These are phyloP conservation scores for Glaucopsyche alexis DNA, from an alignment of 2,888 invertebrate species.

Conservation along the genomic window DNA sequence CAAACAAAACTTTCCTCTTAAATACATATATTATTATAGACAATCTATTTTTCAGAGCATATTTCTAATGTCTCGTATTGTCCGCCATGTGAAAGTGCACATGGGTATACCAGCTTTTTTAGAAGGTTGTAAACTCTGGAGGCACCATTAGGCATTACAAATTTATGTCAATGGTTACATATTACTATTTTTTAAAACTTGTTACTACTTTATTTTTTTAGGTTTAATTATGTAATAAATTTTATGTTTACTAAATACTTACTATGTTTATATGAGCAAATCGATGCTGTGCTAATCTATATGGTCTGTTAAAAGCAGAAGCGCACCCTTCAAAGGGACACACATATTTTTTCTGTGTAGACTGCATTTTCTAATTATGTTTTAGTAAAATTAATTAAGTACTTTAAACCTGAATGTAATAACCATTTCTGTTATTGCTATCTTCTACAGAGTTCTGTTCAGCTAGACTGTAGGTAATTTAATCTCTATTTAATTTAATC, in stretches of 20 bases:
- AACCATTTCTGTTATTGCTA: background rate
- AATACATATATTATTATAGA: too few relatives aligned
- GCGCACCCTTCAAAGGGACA: conserved; percentile 72
- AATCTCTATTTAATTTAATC: too few relatives aligned
- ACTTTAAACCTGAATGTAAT: background rate
- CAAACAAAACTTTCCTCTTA: too few relatives aligned
- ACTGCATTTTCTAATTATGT: conserved; percentile 3
- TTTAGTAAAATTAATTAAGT: background rate
- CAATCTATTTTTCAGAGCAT: conserved; percentile 55
- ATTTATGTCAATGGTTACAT: too few relatives aligned
- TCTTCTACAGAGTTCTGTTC: too few relatives aligned
- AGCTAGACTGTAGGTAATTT: too few relatives aligned
- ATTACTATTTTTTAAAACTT: too few relatives aligned
- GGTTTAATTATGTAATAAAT: conserved; percentile 44
- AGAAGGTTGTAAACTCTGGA: too few relatives aligned
- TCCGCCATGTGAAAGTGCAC: conserved; percentile 62
- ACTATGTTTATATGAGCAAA: conserved; percentile 80
- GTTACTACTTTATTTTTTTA: too few relatives aligned
- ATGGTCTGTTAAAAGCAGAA: conserved; percentile 72
- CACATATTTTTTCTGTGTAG: conserved; percentile 35
- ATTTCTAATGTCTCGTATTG: conserved; percentile 66
- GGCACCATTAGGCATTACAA: too few relatives aligned
- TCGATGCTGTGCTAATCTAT: conserved; percentile 77
- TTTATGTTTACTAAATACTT: conserved; percentile 45
- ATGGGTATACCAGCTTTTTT: conserved; percentile 39